Evolutionary conservation across 2,113 vertebrate species (phyloP), one percentile per base, ranked within the genome.

Genomic region (Ciconia boyciana): DNA sequence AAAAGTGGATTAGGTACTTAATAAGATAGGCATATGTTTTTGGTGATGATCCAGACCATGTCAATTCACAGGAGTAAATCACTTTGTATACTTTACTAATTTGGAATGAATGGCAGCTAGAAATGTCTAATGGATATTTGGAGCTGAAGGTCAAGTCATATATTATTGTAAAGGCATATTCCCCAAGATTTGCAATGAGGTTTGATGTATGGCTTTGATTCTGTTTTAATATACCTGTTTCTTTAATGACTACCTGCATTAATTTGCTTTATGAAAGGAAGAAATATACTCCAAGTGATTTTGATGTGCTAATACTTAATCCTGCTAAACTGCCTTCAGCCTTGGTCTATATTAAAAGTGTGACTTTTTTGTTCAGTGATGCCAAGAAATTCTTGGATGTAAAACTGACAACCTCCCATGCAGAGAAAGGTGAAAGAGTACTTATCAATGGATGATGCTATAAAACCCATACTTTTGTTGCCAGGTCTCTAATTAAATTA

Each of bases 401-500:
- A 86, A 95, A 96, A 83, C 49, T 74, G 58, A 57, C 70, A 96
- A 39, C 54, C 78, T 94, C 81, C 44, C 12, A 66, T 74, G 58
- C 62, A 89, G 82, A 93, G 81, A 94, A 94, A 94, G 92, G 92
- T 97, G 89, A 97, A 91, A 94, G 58, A 71, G 62, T 91, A 83
- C 79, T 96, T 95, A 91, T 82, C 87, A 94, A 61, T 70, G 93
- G 58, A 84, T 77, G 83, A 83, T 80, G 87, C 76, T 86, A 94
- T 96, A 96, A 96, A 97, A 96, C 18, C 11, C 84, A 91, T 64
- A 95, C 39, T 83, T 95, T 92, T 83, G 65, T 94, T 96, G 94
- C 94, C 94, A 97, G 87, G 69, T 65, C 46, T 93, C 89, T 97
- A 97, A 97, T 97, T 97, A 96, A 95, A 96, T 95, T 94, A 93